Evolutionary conservation across 2,113 vertebrate genomes (phyloP).

Genomic region (Anoplopoma fimbria): DNA sequence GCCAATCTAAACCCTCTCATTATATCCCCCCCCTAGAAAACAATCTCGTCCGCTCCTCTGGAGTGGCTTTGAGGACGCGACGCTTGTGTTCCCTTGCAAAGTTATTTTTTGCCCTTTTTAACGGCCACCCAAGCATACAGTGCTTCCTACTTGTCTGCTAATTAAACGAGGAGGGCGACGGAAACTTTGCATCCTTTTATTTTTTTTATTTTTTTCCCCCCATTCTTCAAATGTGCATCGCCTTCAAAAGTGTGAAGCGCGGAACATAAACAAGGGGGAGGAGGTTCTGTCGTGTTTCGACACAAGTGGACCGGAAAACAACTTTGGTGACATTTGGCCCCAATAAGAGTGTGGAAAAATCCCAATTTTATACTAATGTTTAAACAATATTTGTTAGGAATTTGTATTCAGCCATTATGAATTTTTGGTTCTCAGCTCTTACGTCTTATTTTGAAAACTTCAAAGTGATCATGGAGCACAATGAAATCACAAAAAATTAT

Average conservation of each 20-base stretch:
- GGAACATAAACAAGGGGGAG: constrained; percentile 47
- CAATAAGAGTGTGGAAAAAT: neutral
- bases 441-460: too few species aligned
- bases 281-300: constrained; percentile 29
- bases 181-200: constrained; percentile 77
- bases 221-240: constrained; percentile 57
- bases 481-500: neutral
- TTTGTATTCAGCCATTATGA: neutral
- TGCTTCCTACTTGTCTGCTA: constrained; percentile 77
- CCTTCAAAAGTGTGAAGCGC: constrained; percentile 65
- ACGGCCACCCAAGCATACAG: constrained; percentile 79
- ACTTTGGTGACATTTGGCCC: constrained; percentile 7
- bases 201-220: constrained; percentile 49
- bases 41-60: constrained; percentile 72
- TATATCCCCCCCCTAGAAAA: constrained; percentile 75
- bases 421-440: neutral
- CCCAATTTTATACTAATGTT: neutral
- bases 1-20: constrained; percentile 80
- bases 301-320: constrained; percentile 51
- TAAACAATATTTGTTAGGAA: neutral
- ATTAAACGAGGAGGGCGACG: constrained; percentile 77
- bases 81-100: constrained; percentile 62
- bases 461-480: neutral
- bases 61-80: constrained; percentile 76
- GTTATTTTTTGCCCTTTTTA: constrained; percentile 78